A percentile compares a stretch with the other conserved stretches of the same genome.
Conservation (phyloP, 2,888 invertebrate species). For the Troglohyphantes excavatus region DNA sequence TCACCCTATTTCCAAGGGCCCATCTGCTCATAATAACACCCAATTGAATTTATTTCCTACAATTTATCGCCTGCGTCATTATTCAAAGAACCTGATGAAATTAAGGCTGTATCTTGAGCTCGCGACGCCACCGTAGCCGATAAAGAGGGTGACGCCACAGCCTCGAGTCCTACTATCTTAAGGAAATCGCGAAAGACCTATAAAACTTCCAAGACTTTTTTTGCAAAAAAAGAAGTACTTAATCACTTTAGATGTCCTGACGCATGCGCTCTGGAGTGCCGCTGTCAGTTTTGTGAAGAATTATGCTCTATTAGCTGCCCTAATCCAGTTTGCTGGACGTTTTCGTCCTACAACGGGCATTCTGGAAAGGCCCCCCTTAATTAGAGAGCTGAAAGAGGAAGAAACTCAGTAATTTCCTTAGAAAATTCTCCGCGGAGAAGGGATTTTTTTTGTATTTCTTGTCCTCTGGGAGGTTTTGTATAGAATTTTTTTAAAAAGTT, state of each 20-base stretch:
- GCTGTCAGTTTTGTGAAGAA: constrained; percentile 46
- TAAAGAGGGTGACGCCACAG: neutral
- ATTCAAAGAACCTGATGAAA: neutral
- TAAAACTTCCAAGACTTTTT: neutral
- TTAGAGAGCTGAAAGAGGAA: constrained; percentile 12
- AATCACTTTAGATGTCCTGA: constrained; percentile 24
- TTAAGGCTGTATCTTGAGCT: neutral
- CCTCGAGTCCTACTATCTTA: neutral
- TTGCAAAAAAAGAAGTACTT: constrained; percentile 27
- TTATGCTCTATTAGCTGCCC: constrained; percentile 35
- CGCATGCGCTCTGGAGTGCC: constrained; percentile 3
- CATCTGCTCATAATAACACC: constrained; percentile 4
- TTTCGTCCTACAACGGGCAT: neutral
- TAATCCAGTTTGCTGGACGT: constrained; percentile 49
- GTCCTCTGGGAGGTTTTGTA: constrained; percentile 14
- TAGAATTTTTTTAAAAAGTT: neutral
- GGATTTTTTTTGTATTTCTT: neutral
- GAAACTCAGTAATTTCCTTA: constrained; percentile 35
- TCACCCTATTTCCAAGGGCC: neutral
- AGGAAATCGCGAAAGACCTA: neutral
- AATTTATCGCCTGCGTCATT: neutral
- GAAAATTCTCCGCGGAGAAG: neutral
- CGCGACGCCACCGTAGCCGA: neutral
- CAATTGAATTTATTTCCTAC: neutral
- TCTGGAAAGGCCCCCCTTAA: constrained; percentile 20